Conservation (phyloP, 2,888 invertebrate genomes). For the Philopedon plagiatum region DNA sequence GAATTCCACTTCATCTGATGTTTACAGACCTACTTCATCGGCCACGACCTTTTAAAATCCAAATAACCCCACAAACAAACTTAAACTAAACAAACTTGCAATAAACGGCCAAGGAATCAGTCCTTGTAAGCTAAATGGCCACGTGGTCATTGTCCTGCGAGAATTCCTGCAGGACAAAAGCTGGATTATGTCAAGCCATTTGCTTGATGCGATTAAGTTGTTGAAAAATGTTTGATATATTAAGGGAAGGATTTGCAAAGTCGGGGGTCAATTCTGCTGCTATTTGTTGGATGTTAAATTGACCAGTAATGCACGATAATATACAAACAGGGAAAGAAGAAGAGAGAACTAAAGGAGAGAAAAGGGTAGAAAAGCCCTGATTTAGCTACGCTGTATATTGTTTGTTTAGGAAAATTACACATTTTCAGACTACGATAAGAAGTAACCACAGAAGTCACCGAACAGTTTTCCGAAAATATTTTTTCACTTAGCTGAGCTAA, state of each 20-base stretch:
- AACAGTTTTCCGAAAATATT: no score
- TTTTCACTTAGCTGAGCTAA: no score
- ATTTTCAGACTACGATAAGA: no score
- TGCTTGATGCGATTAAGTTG: constrained; percentile 67
- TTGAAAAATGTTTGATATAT: constrained; percentile 67
- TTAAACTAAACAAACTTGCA: constrained; percentile 39
- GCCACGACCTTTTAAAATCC: neutral
- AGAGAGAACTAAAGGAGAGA: neutral
- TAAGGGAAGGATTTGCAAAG: constrained; percentile 53
- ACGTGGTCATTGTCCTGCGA: constrained; percentile 40
- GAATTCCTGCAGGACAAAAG: constrained; percentile 33
- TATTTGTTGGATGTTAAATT: constrained; percentile 48
- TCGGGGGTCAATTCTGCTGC: constrained; percentile 38
- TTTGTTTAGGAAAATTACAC: no score
- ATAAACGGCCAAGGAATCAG: constrained; percentile 46
- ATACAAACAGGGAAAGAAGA: neutral
- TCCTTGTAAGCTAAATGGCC: constrained; percentile 26
- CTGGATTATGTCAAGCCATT: constrained; percentile 69
- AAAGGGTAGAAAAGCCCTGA: neutral
- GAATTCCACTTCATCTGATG: no score
- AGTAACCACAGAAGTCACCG: no score
- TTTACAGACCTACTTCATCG: no score
- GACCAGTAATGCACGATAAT: constrained; percentile 7
- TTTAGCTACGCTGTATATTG: no score
- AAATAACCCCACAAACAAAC: constrained; percentile 28